A percentile compares a stretch with the other conserved stretches of the same genome.
Evolutionary conservation across 2,113 vertebrate genomes (phyloP).

Genomic region (Montifringilla adamsi): DNA sequence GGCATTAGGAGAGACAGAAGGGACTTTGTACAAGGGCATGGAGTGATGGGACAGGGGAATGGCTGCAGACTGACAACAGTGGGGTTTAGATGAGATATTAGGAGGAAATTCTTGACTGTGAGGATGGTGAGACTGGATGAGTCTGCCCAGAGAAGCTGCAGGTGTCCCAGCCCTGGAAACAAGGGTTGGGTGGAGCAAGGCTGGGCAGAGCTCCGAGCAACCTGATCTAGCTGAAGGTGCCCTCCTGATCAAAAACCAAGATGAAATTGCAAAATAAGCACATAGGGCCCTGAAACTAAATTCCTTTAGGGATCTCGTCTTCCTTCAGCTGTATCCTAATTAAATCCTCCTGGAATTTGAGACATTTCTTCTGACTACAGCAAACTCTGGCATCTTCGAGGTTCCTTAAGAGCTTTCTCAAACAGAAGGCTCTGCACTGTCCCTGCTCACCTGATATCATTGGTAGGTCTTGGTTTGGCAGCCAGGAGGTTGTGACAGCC

Average conservation of each 20-base stretch:
- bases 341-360: background rate
- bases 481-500: background rate
- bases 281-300: background rate
- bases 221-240: background rate
- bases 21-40: background rate
- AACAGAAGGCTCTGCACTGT: background rate
- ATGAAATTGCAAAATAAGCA: background rate
- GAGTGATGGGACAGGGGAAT: background rate
- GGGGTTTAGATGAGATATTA: background rate
- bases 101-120: no score
- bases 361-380: background rate
- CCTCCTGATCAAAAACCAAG: background rate
- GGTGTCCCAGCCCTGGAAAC: background rate
- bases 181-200: background rate
- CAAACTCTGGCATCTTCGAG: background rate
- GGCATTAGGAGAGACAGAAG: background rate
- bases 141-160: background rate
- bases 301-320: background rate
- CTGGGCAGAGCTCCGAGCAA: background rate
- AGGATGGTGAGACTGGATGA: background rate
- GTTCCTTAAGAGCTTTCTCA: background rate
- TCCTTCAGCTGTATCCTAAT: background rate
- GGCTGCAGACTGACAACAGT: background rate
- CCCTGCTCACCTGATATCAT: background rate
- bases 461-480: background rate